Evolutionary conservation across 1,140 invertebrate genomes (phyloP).

Genomic region (Diachasma alloeum): DNA sequence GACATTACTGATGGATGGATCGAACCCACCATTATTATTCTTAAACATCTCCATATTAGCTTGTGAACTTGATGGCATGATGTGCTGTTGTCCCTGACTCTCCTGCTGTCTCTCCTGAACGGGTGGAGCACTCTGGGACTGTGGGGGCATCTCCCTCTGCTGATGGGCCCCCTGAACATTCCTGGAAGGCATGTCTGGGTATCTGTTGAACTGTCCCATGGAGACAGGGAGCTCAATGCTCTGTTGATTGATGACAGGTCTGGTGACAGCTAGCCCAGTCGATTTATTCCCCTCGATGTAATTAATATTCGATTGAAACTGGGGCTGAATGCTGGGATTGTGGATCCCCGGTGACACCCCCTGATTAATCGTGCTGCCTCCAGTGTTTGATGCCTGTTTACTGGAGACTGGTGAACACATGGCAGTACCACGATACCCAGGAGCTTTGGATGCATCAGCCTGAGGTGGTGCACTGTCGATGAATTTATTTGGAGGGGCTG

Average conservation of each 20-base stretch:
- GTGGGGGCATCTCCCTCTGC: constrained; percentile 35
- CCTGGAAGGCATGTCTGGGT: constrained; percentile 48
- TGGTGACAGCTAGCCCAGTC: constrained; percentile 53
- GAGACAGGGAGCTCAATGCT: constrained; percentile 40
- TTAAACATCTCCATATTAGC: constrained; percentile 35
- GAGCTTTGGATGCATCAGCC: constrained; percentile 82
- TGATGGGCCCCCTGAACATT: constrained; percentile 18
- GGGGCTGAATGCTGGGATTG: constrained; percentile 51
- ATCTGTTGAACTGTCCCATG: constrained; percentile 49
- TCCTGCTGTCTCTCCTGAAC: constrained; percentile 32
- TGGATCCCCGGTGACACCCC: constrained; percentile 46
- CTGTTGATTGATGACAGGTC: constrained; percentile 55
- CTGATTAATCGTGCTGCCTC: neutral
- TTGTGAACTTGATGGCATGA: constrained; percentile 29
- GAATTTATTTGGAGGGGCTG: constrained; percentile 60
- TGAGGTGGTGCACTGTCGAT: constrained; percentile 70
- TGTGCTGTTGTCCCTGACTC: constrained; percentile 26
- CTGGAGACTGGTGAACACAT: constrained; percentile 77
- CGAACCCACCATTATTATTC: constrained; percentile 47
- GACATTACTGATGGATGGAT: constrained; percentile 42
- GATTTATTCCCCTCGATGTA: constrained; percentile 51
- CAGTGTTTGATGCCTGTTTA: neutral
- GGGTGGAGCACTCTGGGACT: constrained; percentile 47
- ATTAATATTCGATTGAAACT: constrained; percentile 50
- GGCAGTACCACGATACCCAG: constrained; percentile 77